A percentile compares a stretch with the other conserved stretches of the same genome.
Evolutionary conservation across 1,140 invertebrate species (phyloP).

Genomic region (Apis cerana): DNA sequence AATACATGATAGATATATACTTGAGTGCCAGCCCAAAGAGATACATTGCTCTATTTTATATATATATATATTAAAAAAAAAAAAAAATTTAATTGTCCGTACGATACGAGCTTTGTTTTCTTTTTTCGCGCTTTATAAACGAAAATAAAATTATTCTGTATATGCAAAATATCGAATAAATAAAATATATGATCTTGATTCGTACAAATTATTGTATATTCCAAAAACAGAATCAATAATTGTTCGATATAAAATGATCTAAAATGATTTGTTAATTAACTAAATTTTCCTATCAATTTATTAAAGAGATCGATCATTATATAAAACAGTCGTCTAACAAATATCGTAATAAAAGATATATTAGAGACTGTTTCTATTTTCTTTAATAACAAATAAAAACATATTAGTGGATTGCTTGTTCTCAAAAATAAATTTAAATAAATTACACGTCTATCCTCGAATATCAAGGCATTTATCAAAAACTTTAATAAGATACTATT

Average conservation of each 20-base stretch:
- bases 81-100: not conserved
- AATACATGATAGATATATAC: not conserved
- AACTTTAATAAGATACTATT: not conserved
- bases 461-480: not conserved
- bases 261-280: not conserved
- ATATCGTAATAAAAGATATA: not conserved
- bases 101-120: not conserved
- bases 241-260: not conserved
- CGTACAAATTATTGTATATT: not conserved
- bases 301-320: not conserved
- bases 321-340: not conserved
- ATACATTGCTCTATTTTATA: not conserved
- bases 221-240: not conserved
- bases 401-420: not conserved
- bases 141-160: conserved; percentile 11
- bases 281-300: not conserved
- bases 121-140: not conserved
- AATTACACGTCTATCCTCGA: conserved; percentile 5
- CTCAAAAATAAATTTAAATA: conserved; percentile 18
- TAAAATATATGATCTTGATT: conserved; percentile 17
- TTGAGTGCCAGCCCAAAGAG: conserved; percentile 5
- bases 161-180: conserved; percentile 18
- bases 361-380: not conserved
- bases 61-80: not conserved
- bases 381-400: not conserved